Evolutionary conservation across 2,888 invertebrate genomes (phyloP).

Genomic region (Crioceris asparagi): DNA sequence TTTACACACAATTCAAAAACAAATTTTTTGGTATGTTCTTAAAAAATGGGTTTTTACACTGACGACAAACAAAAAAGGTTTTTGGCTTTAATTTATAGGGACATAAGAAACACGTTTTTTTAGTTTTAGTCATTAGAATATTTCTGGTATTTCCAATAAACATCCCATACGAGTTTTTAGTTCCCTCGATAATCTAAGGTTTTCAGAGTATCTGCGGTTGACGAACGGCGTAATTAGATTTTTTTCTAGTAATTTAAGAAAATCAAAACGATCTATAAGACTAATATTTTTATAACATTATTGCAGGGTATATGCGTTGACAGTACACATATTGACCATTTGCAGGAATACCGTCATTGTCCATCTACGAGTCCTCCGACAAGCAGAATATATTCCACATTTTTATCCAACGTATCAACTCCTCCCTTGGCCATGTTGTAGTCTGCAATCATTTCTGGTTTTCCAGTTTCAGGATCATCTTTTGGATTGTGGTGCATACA

Average conservation of each 20-base stretch:
- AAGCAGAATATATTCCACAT: slow-evolving; percentile 6
- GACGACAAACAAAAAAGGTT: too few species aligned
- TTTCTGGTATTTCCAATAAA: too few species aligned
- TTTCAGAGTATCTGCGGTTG: neutral
- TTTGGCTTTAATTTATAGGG: too few species aligned
- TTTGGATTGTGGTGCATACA: slow-evolving; percentile 5
- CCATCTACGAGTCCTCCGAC: slow-evolving; percentile 6
- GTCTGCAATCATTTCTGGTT: slow-evolving; percentile 6
- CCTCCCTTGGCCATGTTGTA: slow-evolving; percentile 5
- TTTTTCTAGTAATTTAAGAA: neutral
- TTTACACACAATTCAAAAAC: too few species aligned
- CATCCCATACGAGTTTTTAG: neutral
- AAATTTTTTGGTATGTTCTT: too few species aligned
- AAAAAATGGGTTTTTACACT: too few species aligned
- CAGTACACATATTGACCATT: neutral
- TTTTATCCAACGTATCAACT: slow-evolving; percentile 5
- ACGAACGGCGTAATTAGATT: neutral
- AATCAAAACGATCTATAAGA: neutral
- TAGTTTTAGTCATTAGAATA: too few species aligned
- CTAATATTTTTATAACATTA: neutral
- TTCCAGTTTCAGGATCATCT: slow-evolving; percentile 4
- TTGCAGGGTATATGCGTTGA: slow-evolving; percentile 2
- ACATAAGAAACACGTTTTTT: too few species aligned
- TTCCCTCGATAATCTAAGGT: slow-evolving; percentile 2
- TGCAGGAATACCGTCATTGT: slow-evolving; percentile 5